A percentile compares a stretch with the other conserved stretches of the same genome.
phyloP scores from a whole-genome alignment of 2,888 invertebrate genomes.

The Hyppa rectilinea region DNA sequence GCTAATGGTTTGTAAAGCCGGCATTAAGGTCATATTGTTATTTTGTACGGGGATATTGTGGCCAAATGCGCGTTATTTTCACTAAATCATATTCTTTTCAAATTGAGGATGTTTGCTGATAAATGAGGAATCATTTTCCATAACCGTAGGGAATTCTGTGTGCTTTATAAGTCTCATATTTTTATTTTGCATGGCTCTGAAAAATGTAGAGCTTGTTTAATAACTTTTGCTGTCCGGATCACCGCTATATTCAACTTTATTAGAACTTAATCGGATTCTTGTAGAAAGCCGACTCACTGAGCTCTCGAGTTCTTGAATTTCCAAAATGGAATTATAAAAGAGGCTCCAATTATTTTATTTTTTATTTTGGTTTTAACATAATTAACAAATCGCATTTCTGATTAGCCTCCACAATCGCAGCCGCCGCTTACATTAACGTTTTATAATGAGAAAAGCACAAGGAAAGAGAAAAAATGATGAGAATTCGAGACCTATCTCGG shows the following conservation, averaged over 20 bases:
- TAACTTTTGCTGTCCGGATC: slow-evolving; percentile 5
- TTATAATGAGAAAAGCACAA: slow-evolving; percentile 82
- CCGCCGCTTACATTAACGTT: slow-evolving; percentile 81
- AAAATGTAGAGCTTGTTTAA: neutral
- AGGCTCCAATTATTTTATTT: slow-evolving; percentile 46
- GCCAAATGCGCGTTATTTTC: slow-evolving; percentile 82
- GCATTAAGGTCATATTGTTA: slow-evolving; percentile 86
- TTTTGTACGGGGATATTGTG: slow-evolving; percentile 78
- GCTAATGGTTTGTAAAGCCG: slow-evolving; percentile 87
- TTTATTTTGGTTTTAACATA: no score
- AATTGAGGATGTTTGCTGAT: slow-evolving; percentile 27
- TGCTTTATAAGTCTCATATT: neutral
- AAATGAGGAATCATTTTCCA: slow-evolving; percentile 15
- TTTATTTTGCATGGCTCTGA: neutral
- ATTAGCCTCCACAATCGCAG: slow-evolving; percentile 74
- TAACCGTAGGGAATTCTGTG: slow-evolving; percentile 5
- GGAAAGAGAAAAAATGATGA: slow-evolving; percentile 77
- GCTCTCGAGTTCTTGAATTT: slow-evolving; percentile 26
- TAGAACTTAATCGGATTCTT: slow-evolving; percentile 17
- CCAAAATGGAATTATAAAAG: slow-evolving; percentile 34
- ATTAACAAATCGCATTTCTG: slow-evolving; percentile 74
- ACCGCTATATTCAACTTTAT: slow-evolving; percentile 8
- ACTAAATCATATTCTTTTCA: slow-evolving; percentile 51
- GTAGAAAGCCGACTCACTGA: slow-evolving; percentile 27
- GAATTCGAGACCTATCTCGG: slow-evolving; percentile 79